These are phyloP conservation scores for Scaptomyza tumidula DNA, from an alignment of 2,888 invertebrate genomes.

Conservation along the genomic window DNA sequence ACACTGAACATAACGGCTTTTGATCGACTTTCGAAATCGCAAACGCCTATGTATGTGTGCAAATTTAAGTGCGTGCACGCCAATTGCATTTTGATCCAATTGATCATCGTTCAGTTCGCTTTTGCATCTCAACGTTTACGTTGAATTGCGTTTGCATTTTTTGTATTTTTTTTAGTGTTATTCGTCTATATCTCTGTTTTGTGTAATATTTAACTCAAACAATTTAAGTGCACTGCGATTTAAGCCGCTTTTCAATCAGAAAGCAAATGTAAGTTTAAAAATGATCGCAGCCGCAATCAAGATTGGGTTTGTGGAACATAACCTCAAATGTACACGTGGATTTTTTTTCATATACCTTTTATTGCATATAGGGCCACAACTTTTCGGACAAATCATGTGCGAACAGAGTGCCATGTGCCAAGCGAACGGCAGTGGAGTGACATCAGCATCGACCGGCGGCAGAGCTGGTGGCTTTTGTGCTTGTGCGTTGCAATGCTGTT, in stretches of 20 bases:
- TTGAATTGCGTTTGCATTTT: constrained; percentile 20
- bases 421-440: constrained; percentile 22
- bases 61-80: constrained; percentile 7
- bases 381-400: constrained; percentile 42
- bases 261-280: constrained; percentile 51
- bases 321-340: constrained; percentile 58
- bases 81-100: constrained; percentile 11
- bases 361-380: constrained; percentile 29
- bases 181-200: constrained; percentile 21
- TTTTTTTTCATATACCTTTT: neutral
- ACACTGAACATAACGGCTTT: constrained; percentile 39
- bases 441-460: constrained; percentile 1
- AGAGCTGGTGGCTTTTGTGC: constrained; percentile 41
- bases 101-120: constrained; percentile 57
- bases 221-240: constrained; percentile 21
- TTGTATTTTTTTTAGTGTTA: constrained; percentile 23
- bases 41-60: neutral
- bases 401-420: constrained; percentile 42
- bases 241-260: constrained; percentile 11
- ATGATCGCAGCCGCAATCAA: neutral
- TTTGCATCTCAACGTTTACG: constrained; percentile 45
- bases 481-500: constrained; percentile 50
- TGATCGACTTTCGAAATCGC: constrained; percentile 36
- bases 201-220: constrained; percentile 31
- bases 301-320: constrained; percentile 21